These are phyloP conservation scores for Agrypnia vestita DNA, from an alignment of 1,140 invertebrate genomes.

Conservation along the genomic window DNA sequence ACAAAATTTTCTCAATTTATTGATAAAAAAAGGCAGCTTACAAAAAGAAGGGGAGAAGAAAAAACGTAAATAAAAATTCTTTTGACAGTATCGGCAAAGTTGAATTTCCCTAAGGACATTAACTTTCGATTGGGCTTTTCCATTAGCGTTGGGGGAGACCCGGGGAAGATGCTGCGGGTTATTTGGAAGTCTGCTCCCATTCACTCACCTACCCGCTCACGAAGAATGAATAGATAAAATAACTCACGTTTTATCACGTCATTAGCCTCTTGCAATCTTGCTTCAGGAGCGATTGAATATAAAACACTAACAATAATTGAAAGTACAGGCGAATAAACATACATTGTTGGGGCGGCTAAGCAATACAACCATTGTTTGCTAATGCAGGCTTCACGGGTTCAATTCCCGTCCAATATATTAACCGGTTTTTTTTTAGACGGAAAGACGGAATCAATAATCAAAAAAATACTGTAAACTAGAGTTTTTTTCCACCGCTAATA, in stretches of 20 bases:
- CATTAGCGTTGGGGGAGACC: constrained; percentile 57
- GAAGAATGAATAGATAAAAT: constrained; percentile 60
- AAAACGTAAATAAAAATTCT: constrained; percentile 61
- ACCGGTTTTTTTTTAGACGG: too few species aligned
- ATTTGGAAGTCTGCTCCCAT: constrained; percentile 49
- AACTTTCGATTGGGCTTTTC: constrained; percentile 62
- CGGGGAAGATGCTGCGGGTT: constrained; percentile 55
- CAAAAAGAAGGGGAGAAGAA: constrained; percentile 45
- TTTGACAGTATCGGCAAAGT: constrained; percentile 62
- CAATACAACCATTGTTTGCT: too few species aligned
- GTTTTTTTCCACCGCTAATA: too few species aligned
- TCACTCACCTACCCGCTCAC: constrained; percentile 49
- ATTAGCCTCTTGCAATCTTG: constrained; percentile 57
- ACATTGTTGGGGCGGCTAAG: too few species aligned
- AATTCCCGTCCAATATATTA: too few species aligned
- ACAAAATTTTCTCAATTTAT: constrained; percentile 57
- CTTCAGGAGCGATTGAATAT: too few species aligned
- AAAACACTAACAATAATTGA: too few species aligned
- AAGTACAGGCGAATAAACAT: too few species aligned
- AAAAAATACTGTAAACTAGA: too few species aligned
- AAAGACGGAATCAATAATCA: too few species aligned
- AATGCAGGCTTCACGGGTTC: too few species aligned
- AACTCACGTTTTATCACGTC: constrained; percentile 56
- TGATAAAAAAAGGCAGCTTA: constrained; percentile 52
- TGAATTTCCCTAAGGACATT: constrained; percentile 62